Conservation (phyloP, 2,888 invertebrate species). For the Euplagia quadripunctaria region DNA sequence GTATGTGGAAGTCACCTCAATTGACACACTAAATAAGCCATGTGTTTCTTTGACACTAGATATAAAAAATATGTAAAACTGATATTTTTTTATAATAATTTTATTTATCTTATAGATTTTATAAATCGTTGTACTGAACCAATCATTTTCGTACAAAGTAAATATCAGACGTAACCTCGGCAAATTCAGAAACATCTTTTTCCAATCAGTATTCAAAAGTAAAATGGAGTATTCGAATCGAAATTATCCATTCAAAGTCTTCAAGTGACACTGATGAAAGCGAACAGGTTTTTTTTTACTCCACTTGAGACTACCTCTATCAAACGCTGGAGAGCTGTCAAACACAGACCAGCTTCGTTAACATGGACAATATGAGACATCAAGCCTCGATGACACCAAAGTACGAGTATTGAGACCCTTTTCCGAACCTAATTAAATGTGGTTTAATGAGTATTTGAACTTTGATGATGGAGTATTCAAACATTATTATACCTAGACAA, state of each 20-base stretch:
- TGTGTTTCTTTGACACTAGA: no score
- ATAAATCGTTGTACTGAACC: no score
- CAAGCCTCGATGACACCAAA: conserved; percentile 6
- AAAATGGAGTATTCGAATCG: not conserved
- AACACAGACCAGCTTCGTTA: conserved; percentile 43
- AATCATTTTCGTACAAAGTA: not conserved
- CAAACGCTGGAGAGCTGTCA: conserved; percentile 36
- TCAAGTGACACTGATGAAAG: conserved; percentile 8
- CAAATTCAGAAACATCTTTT: no score
- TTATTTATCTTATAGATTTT: no score
- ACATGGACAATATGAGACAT: conserved; percentile 13
- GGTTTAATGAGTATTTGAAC: conserved; percentile 14
- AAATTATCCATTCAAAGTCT: not conserved
- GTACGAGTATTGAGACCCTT: not conserved
- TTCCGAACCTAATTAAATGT: conserved; percentile 6
- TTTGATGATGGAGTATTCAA: not conserved
- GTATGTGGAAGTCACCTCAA: no score
- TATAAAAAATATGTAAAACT: no score
- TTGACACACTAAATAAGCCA: no score
- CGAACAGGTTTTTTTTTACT: conserved; percentile 25
- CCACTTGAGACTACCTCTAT: conserved; percentile 26
- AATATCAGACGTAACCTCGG: no score
- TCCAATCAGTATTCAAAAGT: not conserved
- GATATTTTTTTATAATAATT: no score
- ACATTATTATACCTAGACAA: not conserved